These are phyloP conservation scores for Nasonia vitripennis DNA, from an alignment of 1,140 invertebrate species.

Conservation along the genomic window DNA sequence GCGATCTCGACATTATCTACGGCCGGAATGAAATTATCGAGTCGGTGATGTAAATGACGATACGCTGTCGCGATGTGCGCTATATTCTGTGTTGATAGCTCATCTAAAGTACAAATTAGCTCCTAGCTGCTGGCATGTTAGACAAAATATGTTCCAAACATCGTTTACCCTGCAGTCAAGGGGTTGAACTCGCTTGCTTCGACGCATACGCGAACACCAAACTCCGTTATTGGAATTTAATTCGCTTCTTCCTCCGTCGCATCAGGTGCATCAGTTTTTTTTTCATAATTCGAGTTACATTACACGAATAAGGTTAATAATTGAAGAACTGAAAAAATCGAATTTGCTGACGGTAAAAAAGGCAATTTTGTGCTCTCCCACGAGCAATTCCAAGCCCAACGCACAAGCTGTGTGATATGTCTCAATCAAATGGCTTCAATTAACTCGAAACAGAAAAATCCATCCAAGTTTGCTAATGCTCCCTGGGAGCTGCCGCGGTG, in stretches of 20 bases:
- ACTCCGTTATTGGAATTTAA: neutral
- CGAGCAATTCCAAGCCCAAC: neutral
- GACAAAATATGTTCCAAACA: conserved; percentile 40
- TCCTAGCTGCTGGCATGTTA: neutral
- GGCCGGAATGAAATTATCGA: conserved; percentile 28
- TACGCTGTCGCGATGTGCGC: conserved; percentile 28
- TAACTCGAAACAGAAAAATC: conserved; percentile 20
- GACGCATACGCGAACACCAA: neutral
- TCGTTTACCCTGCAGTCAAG: neutral
- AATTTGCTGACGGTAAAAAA: neutral
- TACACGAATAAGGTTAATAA: neutral
- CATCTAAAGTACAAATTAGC: conserved; percentile 40
- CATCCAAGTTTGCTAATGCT: neutral
- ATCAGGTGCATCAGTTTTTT: neutral
- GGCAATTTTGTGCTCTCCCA: neutral
- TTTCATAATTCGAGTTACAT: neutral
- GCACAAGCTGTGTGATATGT: neutral
- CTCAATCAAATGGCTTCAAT: neutral
- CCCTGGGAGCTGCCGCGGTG: neutral
- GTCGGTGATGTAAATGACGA: conserved; percentile 24
- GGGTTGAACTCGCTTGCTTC: conserved; percentile 1
- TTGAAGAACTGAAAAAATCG: neutral
- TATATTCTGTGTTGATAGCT: conserved; percentile 2
- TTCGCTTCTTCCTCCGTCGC: neutral
- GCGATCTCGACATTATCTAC: neutral